Evolutionary conservation across 2,888 invertebrate genomes (phyloP).

Genomic region (Blomia tropicalis): DNA sequence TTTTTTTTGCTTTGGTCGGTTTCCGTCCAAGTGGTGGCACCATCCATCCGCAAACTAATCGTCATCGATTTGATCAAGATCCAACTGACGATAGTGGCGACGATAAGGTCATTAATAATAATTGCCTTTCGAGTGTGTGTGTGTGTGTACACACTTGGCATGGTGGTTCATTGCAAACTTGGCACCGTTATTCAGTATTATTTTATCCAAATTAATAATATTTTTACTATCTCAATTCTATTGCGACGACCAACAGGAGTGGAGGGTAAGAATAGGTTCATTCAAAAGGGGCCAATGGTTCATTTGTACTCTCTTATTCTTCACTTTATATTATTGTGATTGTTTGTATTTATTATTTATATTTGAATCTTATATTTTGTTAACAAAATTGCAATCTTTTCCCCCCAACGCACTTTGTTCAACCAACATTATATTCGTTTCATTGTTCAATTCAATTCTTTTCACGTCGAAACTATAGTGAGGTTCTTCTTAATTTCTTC

Average conservation of each 20-base stretch:
- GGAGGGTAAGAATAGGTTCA: too few species aligned
- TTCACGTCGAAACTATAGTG: too few species aligned
- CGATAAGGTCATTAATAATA: slow-evolving; percentile 13
- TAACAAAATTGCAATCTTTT: not conserved
- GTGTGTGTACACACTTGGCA: too few species aligned
- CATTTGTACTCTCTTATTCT: not conserved
- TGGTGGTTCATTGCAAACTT: not conserved
- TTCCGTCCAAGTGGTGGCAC: slow-evolving; percentile 10
- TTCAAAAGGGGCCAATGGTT: too few species aligned
- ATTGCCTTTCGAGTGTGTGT: not conserved
- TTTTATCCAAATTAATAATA: slow-evolving; percentile 4
- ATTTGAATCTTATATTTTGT: not conserved
- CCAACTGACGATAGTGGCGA: not conserved
- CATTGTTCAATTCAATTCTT: too few species aligned
- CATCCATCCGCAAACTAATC: too few species aligned
- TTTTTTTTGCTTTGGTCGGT: not conserved
- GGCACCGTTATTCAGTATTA: not conserved
- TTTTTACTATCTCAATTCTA: slow-evolving; percentile 1
- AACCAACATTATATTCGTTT: too few species aligned
- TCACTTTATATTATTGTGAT: not conserved
- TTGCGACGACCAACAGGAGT: too few species aligned
- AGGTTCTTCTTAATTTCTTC: too few species aligned
- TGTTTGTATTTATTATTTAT: not conserved
- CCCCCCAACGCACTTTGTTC: too few species aligned
- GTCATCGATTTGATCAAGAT: slow-evolving; percentile 4